These are phyloP conservation scores for Eulithis testata DNA, from an alignment of 2,888 invertebrate species.

Conservation along the genomic window DNA sequence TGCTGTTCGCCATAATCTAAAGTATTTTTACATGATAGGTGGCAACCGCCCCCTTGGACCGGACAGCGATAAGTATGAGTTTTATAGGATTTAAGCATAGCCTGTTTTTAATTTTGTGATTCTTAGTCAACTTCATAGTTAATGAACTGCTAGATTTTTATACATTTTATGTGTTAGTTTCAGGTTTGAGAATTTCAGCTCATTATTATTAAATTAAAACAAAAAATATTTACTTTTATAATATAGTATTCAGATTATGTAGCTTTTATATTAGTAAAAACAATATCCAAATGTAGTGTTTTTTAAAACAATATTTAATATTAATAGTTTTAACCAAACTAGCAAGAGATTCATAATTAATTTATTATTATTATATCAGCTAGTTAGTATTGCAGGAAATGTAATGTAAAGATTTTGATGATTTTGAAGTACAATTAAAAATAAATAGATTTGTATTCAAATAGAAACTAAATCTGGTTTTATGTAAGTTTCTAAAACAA, in stretches of 20 bases:
- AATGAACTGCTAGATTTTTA: not conserved
- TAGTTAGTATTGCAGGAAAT: too few relatives aligned
- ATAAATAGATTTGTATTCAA: not conserved
- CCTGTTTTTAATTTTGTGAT: constrained; percentile 14
- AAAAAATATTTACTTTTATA: too few relatives aligned
- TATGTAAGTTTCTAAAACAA: not conserved
- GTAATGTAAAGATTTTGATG: too few relatives aligned
- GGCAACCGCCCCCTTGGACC: constrained; percentile 33
- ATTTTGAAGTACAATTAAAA: not conserved
- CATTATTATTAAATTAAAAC: too few relatives aligned
- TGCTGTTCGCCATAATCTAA: constrained; percentile 5
- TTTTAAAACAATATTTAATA: too few relatives aligned
- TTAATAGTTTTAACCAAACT: too few relatives aligned
- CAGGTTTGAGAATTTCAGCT: too few relatives aligned
- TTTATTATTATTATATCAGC: too few relatives aligned
- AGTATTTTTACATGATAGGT: constrained; percentile 34
- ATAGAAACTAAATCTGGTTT: not conserved
- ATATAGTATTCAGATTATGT: too few relatives aligned
- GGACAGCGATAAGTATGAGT: constrained; percentile 39
- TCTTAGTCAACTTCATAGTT: constrained; percentile 3
- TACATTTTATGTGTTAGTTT: not conserved
- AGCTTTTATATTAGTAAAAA: too few relatives aligned
- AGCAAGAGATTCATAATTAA: too few relatives aligned
- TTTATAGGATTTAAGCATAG: constrained; percentile 13
- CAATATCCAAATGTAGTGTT: too few relatives aligned